Evolutionary conservation across 2,888 invertebrate genomes (phyloP), one percentile per base, ranked within the genome.

Genomic region (Brachycybe producta): DNA sequence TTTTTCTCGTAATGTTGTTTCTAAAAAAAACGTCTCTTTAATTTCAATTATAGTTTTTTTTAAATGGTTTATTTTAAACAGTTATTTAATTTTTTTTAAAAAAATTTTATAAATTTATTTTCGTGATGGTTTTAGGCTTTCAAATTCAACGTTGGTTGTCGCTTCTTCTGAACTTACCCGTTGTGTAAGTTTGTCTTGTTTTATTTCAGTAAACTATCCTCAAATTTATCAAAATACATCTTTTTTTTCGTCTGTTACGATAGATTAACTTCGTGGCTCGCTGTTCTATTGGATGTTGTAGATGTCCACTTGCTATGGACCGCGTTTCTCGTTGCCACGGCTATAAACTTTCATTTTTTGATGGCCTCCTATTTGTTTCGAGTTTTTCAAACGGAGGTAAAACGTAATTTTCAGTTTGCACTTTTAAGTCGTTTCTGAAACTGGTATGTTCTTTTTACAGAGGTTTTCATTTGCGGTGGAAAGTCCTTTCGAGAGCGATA

Each of bases 391-490:
- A 80, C 83, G 0, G 79, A 84, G 40, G 52, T 52, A 43, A 23
- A 26, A 41, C 5, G 11, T 21, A 15, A 17, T 44, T 23, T 41
- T 5, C 19, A 42, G 11, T 44, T 42, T 15, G 24, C 35, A 27
- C 38, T 44, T 2, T 11, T 42, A 11, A 32, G 15, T 4, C n/a
- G 34, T 4, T 19, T 4, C 3, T 45, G 26, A 2, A 45, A 2
- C 13, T 45, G 11, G 19, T 17, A 38, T 11, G 7, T 17, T 13
- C 19, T 7, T 2, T 45, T 34, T 3, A 7, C 41, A 51, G 67
- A 77, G 78, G 56, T 70, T 79, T 61, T 68, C 73, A 36, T 82
- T 84, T 64, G 73, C 76, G 2, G 72, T 84, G 55, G 73, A 73
- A 55, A 69, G 71, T 40, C 55, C 60, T 11, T 66, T 70, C 3